A percentile compares a stretch with the other conserved stretches of the same genome.
These are phyloP conservation scores for Zaprionus tsacasi DNA, from an alignment of 1,140 invertebrate species.

Conservation along the genomic window DNA sequence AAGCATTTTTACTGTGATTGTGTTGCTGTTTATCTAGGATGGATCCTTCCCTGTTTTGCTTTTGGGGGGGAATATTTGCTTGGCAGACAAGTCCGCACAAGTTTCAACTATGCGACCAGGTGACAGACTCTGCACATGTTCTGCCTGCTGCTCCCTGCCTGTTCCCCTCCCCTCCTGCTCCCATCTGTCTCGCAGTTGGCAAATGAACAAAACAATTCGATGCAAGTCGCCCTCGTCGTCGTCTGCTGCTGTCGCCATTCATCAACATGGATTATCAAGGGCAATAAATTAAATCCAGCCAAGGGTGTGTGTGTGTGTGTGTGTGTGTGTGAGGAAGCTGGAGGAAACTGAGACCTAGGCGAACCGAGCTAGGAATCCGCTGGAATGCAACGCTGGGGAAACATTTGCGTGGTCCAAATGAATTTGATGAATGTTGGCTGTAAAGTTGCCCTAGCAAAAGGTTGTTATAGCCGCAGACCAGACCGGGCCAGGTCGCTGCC, in stretches of 20 bases:
- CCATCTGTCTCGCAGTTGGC: background rate
- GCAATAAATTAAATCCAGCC: conserved; percentile 74
- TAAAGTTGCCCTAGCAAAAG: conserved; percentile 46
- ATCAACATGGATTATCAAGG: conserved; percentile 74
- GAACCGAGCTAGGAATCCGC: conserved; percentile 2
- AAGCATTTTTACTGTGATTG: background rate
- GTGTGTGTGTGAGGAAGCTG: background rate
- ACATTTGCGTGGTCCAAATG: conserved; percentile 39
- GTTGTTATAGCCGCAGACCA: conserved; percentile 11
- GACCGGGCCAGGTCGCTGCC: background rate
- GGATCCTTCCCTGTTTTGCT: background rate
- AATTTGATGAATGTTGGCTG: conserved; percentile 74
- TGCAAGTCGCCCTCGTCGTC: conserved; percentile 9
- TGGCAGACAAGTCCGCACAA: conserved; percentile 8
- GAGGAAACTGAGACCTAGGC: background rate
- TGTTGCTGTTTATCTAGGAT: no score
- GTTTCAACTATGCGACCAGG: conserved; percentile 13
- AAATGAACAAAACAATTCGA: conserved; percentile 12
- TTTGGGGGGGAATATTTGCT: conserved; percentile 26
- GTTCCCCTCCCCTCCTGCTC: background rate
- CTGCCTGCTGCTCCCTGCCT: background rate
- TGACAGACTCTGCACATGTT: background rate
- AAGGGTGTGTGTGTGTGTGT: background rate
- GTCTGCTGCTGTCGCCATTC: conserved; percentile 55
- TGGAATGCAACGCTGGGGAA: conserved; percentile 35